Evolutionary conservation across 2,888 invertebrate genomes (phyloP).

Genomic region (Scrobipalpa costella): DNA sequence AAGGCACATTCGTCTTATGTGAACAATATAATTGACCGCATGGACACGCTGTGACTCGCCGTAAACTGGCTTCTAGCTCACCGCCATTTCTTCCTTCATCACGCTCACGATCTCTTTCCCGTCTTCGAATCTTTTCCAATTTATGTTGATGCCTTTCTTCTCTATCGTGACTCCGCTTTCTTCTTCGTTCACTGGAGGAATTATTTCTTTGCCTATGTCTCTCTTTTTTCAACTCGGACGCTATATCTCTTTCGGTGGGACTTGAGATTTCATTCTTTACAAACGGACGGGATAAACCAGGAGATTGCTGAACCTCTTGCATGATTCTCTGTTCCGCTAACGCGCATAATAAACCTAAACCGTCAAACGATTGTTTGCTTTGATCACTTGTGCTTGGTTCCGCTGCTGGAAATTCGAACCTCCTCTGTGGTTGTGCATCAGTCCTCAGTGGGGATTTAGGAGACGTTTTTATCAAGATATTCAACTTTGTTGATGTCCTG

Average conservation of each 20-base stretch:
- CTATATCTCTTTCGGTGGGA: conserved; percentile 53
- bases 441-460: conserved; percentile 68
- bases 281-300: conserved; percentile 58
- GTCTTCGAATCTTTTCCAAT: conserved; percentile 71
- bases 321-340: conserved; percentile 91
- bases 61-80: conserved; percentile 67
- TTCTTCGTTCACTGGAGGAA: conserved; percentile 65
- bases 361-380: conserved; percentile 78
- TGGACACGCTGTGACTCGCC: conserved; percentile 67
- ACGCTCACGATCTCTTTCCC: conserved; percentile 66
- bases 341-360: conserved; percentile 89
- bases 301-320: conserved; percentile 84
- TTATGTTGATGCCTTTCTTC: conserved; percentile 70
- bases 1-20: conserved; percentile 64
- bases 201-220: conserved; percentile 68
- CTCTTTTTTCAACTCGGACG: conserved; percentile 60
- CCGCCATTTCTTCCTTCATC: conserved; percentile 59
- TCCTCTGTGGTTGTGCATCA: conserved; percentile 62
- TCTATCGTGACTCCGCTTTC: conserved; percentile 65
- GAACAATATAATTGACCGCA: conserved; percentile 58
- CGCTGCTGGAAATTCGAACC: conserved; percentile 64
- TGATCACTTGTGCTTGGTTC: conserved; percentile 56
- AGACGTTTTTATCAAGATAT: conserved; percentile 72
- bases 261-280: conserved; percentile 68
- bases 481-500: conserved; percentile 61